These are phyloP conservation scores for Astur gentilis DNA, from an alignment of 2,113 vertebrate species.

Conservation along the genomic window DNA sequence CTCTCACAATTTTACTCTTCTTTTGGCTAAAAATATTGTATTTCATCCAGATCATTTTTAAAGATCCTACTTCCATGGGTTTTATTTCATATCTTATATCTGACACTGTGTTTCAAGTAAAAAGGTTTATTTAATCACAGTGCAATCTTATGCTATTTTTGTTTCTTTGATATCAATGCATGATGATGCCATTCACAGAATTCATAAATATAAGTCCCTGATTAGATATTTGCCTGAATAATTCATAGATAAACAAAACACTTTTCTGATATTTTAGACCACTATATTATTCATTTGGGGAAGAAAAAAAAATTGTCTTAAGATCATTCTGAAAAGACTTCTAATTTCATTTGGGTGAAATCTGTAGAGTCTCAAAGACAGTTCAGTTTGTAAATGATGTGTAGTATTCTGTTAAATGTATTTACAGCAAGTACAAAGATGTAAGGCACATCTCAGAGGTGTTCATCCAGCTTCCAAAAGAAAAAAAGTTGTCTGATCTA, in stretches of 20 bases:
- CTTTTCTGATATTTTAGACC: neutral
- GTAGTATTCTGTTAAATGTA: neutral
- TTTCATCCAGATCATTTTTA: neutral
- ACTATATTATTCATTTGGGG: slow-evolving; percentile 7
- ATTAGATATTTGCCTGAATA: slow-evolving; percentile 47
- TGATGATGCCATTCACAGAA: slow-evolving; percentile 12
- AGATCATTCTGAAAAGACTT: neutral
- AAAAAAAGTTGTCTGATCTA: neutral
- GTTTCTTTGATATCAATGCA: neutral
- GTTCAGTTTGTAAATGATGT: neutral
- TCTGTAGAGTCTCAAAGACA: neutral
- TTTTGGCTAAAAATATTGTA: neutral
- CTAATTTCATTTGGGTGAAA: slow-evolving; percentile 11
- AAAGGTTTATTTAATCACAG: neutral
- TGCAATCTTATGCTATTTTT: slow-evolving; percentile 8
- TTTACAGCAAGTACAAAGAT: neutral
- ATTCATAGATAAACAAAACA: slow-evolving; percentile 27
- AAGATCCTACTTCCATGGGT: neutral
- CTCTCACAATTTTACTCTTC: neutral
- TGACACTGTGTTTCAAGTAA: neutral
- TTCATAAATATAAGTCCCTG: slow-evolving; percentile 36
- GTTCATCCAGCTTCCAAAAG: neutral
- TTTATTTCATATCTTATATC: neutral
- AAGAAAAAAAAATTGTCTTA: neutral
- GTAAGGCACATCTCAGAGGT: neutral